Conservation (phyloP, 2,888 invertebrate species). For the Sesamia inferens region DNA sequence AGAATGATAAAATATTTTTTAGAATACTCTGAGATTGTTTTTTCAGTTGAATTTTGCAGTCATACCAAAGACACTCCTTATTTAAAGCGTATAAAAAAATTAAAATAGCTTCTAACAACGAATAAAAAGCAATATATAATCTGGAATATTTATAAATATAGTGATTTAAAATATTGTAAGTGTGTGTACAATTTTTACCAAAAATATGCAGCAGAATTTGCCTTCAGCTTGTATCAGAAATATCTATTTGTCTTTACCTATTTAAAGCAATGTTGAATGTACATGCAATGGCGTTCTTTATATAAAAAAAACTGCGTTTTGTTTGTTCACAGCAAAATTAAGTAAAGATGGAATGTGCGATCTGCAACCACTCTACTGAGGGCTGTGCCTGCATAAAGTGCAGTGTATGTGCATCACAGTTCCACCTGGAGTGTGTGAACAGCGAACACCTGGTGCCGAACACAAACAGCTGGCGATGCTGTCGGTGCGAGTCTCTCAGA, state of each 20-base stretch:
- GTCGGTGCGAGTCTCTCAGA: conserved; percentile 72
- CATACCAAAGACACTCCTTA: conserved; percentile 63
- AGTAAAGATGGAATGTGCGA: conserved; percentile 79
- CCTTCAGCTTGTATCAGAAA: not conserved
- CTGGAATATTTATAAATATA: conserved; percentile 37
- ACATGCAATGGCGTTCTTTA: not conserved
- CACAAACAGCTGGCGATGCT: conserved; percentile 81
- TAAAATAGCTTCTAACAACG: conserved; percentile 65
- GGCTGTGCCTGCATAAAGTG: conserved; percentile 83
- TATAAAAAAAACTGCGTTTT: not conserved
- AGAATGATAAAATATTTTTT: conserved; percentile 41
- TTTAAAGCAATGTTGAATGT: not conserved
- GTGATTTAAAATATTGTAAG: conserved; percentile 46
- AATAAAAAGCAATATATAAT: conserved; percentile 58
- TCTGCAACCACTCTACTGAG: conserved; percentile 79
- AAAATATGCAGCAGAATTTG: too few relatives aligned
- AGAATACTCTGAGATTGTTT: conserved; percentile 37
- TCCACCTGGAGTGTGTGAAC: conserved; percentile 82
- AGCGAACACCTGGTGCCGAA: conserved; percentile 75
- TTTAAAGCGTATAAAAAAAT: conserved; percentile 71
- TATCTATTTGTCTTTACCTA: not conserved
- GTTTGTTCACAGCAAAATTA: conserved; percentile 49
- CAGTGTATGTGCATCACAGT: conserved; percentile 80
- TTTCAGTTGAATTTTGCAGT: conserved; percentile 66
- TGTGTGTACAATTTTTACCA: conserved; percentile 1